A percentile compares a stretch with the other conserved stretches of the same genome.
phyloP scores from a whole-genome alignment of 2,113 vertebrate species.

The Microcebus murinus region DNA sequence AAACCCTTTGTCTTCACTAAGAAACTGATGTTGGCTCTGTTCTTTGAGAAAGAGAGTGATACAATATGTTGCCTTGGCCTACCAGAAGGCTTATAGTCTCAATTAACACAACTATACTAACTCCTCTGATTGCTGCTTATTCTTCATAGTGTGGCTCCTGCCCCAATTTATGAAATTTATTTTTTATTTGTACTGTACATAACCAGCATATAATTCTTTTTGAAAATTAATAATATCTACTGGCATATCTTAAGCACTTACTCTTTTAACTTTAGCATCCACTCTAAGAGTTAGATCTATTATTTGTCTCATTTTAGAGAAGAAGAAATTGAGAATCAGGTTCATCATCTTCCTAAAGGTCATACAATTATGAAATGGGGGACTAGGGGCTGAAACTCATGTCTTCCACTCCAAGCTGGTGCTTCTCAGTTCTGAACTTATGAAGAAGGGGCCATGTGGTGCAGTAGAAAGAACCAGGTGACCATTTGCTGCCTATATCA shows the following conservation, averaged over 20 bases:
- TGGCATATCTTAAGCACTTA: neutral
- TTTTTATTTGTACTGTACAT: conserved; percentile 19
- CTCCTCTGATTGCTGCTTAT: neutral
- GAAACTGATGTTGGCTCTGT: neutral
- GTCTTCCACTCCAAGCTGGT: neutral
- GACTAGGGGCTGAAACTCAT: neutral
- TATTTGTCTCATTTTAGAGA: conserved; percentile 31
- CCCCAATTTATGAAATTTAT: neutral
- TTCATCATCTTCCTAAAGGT: conserved; percentile 17
- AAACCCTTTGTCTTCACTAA: neutral
- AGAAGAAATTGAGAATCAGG: neutral
- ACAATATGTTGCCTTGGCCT: neutral
- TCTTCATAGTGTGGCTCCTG: neutral
- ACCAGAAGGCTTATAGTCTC: neutral
- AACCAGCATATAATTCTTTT: neutral
- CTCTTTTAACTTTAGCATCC: neutral
- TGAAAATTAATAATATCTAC: neutral
- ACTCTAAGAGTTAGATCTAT: neutral
- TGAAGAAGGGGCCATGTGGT: neutral
- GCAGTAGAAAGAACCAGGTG: neutral
- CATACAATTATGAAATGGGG: neutral
- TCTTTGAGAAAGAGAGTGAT: neutral
- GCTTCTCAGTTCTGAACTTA: neutral
- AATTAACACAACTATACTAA: neutral
- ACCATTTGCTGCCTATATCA: neutral